Evolutionary conservation across 2,888 invertebrate genomes (phyloP).

Genomic region (Lasioglossum calceatum): DNA sequence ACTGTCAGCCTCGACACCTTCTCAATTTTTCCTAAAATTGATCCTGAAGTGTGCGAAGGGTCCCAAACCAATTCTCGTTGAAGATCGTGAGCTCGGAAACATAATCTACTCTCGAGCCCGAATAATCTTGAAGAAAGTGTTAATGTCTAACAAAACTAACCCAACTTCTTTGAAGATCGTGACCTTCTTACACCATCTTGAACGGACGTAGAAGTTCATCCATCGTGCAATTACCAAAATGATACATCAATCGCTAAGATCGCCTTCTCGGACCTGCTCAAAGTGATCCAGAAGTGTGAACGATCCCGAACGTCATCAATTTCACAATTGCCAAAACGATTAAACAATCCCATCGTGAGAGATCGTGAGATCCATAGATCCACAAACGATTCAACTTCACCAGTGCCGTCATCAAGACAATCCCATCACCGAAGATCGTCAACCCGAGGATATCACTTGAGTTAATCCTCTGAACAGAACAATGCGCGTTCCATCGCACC

Average conservation of each 20-base stretch:
- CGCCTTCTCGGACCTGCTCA: neutral
- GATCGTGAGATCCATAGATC: too few species aligned
- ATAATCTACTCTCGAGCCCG: neutral
- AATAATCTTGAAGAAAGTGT: neutral
- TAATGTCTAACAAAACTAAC: neutral
- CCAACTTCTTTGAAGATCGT: neutral
- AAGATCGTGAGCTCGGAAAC: neutral
- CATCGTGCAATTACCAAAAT: too few species aligned
- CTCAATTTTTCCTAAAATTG: neutral
- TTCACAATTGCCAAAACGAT: too few species aligned
- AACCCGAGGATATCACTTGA: neutral
- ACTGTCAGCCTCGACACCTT: neutral
- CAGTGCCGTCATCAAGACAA: neutral
- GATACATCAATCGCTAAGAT: neutral
- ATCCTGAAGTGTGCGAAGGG: neutral
- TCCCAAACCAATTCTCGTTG: neutral
- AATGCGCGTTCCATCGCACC: conserved; percentile 13
- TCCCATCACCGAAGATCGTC: neutral
- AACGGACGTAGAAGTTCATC: neutral
- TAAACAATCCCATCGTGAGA: too few species aligned
- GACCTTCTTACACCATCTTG: neutral
- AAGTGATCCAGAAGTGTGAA: neutral
- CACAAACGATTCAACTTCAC: neutral
- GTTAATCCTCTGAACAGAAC: neutral
- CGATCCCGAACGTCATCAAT: too few species aligned